These are phyloP conservation scores for Gymnoscopelus braueri DNA, from an alignment of 2,797 vertebrate genomes.

Conservation along the genomic window DNA sequence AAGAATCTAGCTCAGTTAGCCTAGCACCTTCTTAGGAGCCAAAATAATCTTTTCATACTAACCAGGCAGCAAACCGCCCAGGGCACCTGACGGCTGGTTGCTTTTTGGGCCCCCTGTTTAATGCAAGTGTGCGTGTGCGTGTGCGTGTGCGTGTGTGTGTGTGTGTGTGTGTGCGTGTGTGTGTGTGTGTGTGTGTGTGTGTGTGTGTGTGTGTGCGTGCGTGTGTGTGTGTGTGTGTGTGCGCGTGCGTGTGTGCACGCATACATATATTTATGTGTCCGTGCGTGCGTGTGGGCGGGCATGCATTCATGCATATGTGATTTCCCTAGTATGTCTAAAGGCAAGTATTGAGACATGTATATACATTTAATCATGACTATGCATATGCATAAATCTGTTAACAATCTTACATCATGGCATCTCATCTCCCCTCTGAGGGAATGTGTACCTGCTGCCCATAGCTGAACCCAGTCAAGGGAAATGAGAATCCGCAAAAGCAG, in stretches of 20 bases:
- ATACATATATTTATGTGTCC: constrained; percentile 14
- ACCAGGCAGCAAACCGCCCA: constrained; percentile 60
- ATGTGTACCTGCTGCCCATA: neutral
- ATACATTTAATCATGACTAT: neutral
- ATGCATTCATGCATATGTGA: constrained; percentile 22
- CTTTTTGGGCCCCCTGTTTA: constrained; percentile 2
- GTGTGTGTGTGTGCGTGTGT: constrained; percentile 4
- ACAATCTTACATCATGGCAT: neutral
- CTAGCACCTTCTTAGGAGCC: constrained; percentile 57
- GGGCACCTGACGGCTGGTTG: constrained; percentile 45
- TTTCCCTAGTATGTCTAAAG: constrained; percentile 9
- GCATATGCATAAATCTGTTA: neutral
- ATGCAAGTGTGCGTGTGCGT: neutral
- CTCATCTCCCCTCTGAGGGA: neutral
- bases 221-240: constrained; percentile 4
- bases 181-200: neutral
- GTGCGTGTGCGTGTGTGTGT: constrained; percentile 17
- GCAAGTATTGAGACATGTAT: constrained; percentile 18
- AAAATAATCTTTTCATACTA: constrained; percentile 80
- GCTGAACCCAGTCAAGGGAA: constrained; percentile 19
- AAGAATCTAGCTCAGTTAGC: constrained; percentile 81
- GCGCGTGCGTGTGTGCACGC: constrained; percentile 11
- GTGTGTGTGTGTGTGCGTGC: constrained; percentile 7
- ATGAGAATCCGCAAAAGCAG: constrained; percentile 24
- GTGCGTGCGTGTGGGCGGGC: constrained; percentile 4